phyloP scores from a whole-genome alignment of 2,113 vertebrate genomes.

The Indri indri region DNA sequence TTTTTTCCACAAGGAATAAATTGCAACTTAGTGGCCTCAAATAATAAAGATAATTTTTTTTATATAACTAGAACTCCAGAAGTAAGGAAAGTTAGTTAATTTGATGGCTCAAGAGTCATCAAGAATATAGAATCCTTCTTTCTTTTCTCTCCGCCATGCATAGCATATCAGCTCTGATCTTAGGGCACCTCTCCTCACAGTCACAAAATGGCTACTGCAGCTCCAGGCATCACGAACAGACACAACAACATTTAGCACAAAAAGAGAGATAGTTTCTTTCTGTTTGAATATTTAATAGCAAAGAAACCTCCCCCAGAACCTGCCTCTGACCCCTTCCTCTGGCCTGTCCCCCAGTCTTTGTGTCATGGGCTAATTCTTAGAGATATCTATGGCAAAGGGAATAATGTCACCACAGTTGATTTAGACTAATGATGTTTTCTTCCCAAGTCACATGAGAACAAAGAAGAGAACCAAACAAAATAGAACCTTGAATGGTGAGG shows the following conservation, averaged over 20 bases:
- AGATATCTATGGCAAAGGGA: background rate
- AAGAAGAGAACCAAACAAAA: background rate
- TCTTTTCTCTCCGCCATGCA: background rate
- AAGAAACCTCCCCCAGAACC: background rate
- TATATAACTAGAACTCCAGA: background rate
- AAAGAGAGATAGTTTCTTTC: background rate
- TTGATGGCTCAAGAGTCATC: background rate
- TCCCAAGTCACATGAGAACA: background rate
- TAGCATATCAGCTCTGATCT: background rate
- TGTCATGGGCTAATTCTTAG: background rate
- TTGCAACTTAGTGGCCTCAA: background rate
- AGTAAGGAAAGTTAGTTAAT: background rate
- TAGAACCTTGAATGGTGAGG: background rate
- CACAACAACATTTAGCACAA: background rate
- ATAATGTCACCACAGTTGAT: background rate
- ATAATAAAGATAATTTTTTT: background rate
- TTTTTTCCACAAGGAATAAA: background rate
- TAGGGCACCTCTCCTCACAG: background rate
- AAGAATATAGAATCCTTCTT: background rate
- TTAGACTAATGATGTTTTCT: background rate
- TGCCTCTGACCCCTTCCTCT: background rate
- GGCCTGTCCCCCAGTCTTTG: background rate
- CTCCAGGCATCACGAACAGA: background rate
- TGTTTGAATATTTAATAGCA: background rate
- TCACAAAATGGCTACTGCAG: background rate